Conservation (phyloP, 2,113 vertebrate species). For the Azemiops feae region DNA sequence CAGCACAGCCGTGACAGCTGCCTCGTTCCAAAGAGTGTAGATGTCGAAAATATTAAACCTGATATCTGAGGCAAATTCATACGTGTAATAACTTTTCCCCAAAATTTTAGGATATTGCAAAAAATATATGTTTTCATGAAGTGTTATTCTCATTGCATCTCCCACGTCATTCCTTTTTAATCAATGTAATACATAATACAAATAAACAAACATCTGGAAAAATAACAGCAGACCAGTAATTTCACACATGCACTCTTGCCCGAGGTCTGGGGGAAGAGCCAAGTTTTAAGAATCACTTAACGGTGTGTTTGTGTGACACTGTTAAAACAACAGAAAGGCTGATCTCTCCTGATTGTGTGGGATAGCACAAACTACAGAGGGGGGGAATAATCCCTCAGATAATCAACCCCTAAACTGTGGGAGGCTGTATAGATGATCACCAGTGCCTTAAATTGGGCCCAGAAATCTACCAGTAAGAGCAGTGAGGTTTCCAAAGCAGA, state of each 20-base stretch:
- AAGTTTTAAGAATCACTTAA: not conserved
- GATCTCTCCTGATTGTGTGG: too few relatives aligned
- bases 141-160: not conserved
- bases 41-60: not conserved
- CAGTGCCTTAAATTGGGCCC: too few relatives aligned
- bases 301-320: not conserved
- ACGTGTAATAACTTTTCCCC: not conserved
- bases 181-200: not conserved
- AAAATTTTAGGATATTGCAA: not conserved
- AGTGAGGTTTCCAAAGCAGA: too few relatives aligned
- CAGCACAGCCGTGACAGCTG: not conserved
- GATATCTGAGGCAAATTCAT: not conserved
- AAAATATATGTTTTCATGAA: not conserved
- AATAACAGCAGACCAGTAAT: not conserved
- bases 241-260: not conserved
- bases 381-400: too few relatives aligned
- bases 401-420: too few relatives aligned
- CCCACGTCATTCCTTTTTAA: not conserved
- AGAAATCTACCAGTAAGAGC: too few relatives aligned
- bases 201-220: not conserved
- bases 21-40: not conserved
- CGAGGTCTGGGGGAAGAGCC: not conserved
- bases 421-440: too few relatives aligned
- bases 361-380: too few relatives aligned
- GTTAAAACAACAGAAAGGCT: not conserved